Base-by-base conservation (phyloP, 2,888 invertebrate genomes). In the Drosophila macrothrix region DNA sequence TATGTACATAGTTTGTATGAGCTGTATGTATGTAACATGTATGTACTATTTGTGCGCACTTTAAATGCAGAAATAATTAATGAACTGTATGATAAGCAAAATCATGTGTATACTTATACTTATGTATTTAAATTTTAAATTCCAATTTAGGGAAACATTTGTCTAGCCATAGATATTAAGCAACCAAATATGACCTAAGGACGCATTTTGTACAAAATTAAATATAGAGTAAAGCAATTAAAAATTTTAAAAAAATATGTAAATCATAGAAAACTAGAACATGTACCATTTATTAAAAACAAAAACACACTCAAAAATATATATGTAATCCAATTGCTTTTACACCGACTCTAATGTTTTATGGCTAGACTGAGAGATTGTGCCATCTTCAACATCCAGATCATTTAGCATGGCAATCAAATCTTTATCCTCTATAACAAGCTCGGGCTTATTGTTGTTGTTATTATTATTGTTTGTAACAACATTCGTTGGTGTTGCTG, bases 81-180 rank as follows among this genome's bases (percentile, higher is more conserved):
- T 64, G 66, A 77, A 71, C 67, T 76, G 75, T 80, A 77, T 65
- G 73, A 69, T 69, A 77, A 73, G 64, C 39, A 31, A 80, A 80
- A 76, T 80, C 64, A 80, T 78, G 67, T 78, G 81, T 80, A 88
- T 78, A 74, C 84, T 71, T 83, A 84, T 86, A 78, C 69, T 67
- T 74, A 71, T 78, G 77, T 83, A 77, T 86, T 74, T 81, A 76
- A 64, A 82, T 80, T 75, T 88, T 83, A 80, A 88, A 91, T 81
- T 84, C 86, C 90, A 88, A 81, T 79, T 91, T 89, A 91, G 88
- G 90, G 91, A 92, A 90, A 88, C 90, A 90, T 86, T 89, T 91
- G 91, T 91, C 91, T 91, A 91, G 92, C 91, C 91, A 91, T 91
- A 92, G 85, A 81, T 67, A 80, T 16, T 90, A 90, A 90, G 90